Evolutionary conservation across 2,113 vertebrate genomes (phyloP), one percentile per base, ranked within the genome.

Genomic region (Mormoops blainvillei): DNA sequence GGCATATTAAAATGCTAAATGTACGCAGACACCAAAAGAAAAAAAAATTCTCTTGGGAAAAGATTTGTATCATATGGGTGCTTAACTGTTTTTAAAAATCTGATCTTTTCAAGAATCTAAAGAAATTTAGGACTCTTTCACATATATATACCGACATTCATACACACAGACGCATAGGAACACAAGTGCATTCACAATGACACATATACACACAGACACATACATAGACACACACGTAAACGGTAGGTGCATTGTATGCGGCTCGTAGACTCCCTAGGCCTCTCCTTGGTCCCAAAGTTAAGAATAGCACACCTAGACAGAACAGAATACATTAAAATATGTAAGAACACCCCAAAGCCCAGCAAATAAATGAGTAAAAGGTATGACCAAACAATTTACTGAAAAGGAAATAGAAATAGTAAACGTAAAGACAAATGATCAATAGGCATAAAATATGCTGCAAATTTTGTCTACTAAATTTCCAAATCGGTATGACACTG

Each of bases 321-420:
- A 76, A 41, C 7, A 93, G 50, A 56, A 2, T 50, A 26, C 12
- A 33, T 90, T 86, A 82, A 93, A 83, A 90, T 63, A 48, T 4
- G 70, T 65, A 56, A 80, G 67, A 89, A 63, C 7, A 71, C 2
- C 31, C 78, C 50, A 92, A 92, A 83, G 74, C 56, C 58, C 87
- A 78, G 65, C 36, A 87, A 92, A 84, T 26, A 84, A 84, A 82
- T 74, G 80, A 70, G n/a, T 58, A n/a, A 71, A 84, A 83, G 65
- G 26, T 7, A 12, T 28, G 38, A 33, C 45, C 52, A 84, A 83
- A 95, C 24, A 56, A 58, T 52, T 95, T 58, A 45, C 50, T 67
- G 41, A 15, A 76, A 84, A 95, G 68, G 50, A 97, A 91, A 80
- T 12, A 87, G 63, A 97, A 93, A 91, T 14, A 65, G 33, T 8